A percentile compares a stretch with the other conserved stretches of the same genome.
These are phyloP conservation scores for Dicrostonyx torquatus DNA, from an alignment of 2,797 vertebrate genomes.

Conservation along the genomic window DNA sequence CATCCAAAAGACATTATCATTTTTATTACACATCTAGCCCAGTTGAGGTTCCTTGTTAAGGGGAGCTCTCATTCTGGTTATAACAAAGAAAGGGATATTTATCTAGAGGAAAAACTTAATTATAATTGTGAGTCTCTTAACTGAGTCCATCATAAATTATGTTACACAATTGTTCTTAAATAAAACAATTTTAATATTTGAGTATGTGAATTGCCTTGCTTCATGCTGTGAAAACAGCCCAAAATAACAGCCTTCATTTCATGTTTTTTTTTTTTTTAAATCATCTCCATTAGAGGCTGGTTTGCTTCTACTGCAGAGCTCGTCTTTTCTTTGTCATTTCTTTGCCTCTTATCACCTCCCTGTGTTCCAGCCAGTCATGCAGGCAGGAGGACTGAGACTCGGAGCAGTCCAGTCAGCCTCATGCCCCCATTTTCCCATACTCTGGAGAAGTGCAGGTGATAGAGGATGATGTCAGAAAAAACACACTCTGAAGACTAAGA, in stretches of 20 bases:
- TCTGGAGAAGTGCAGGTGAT: background rate
- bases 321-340: background rate
- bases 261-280: background rate
- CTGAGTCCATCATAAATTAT: constrained; percentile 36
- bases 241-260: constrained; percentile 45
- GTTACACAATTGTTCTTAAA: constrained; percentile 49
- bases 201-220: constrained; percentile 46
- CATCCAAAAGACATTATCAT: background rate
- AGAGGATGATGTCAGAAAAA: background rate
- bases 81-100: background rate
- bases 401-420: background rate
- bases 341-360: background rate
- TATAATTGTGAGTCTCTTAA: constrained; percentile 3
- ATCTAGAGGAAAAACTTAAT: constrained; percentile 40
- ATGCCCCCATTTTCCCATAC: background rate
- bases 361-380: background rate
- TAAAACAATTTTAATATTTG: constrained; percentile 48
- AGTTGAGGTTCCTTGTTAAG: background rate
- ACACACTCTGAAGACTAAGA: background rate
- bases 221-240: constrained; percentile 41
- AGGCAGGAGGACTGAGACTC: background rate
- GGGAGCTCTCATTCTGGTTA: background rate
- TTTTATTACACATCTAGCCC: background rate
- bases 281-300: background rate
- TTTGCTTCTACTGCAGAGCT: background rate